Evolutionary conservation across 2,113 vertebrate species (phyloP).

Genomic region (Onychostruthus taczanowskii): DNA sequence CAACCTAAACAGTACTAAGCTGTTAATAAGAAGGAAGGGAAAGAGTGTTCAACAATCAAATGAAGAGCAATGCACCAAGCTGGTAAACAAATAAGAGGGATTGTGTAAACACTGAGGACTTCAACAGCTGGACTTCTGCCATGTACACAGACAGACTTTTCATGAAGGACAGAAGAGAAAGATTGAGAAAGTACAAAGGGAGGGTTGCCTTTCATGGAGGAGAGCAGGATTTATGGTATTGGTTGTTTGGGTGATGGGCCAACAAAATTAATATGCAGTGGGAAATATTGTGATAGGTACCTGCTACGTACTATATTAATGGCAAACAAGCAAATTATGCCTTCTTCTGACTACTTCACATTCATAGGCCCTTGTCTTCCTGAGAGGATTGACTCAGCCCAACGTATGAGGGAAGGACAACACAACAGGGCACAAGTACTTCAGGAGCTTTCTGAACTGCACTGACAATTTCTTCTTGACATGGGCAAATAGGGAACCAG

Average conservation of each 20-base stretch:
- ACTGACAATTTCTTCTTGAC: not conserved
- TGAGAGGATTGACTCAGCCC: not conserved
- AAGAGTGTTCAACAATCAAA: not conserved
- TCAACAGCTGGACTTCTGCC: not conserved
- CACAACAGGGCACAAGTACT: not conserved
- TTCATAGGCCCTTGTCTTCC: not conserved
- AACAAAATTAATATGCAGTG: not conserved
- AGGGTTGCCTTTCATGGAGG: not conserved
- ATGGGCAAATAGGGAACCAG: not conserved
- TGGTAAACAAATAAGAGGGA: not conserved
- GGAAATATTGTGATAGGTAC: not conserved
- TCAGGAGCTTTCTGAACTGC: not conserved
- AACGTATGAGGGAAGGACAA: not conserved
- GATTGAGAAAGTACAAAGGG: accelerated
- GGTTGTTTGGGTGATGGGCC: not conserved
- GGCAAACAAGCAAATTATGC: not conserved
- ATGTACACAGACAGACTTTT: not conserved
- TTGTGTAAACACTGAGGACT: not conserved
- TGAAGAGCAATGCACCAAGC: not conserved
- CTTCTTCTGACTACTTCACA: not conserved
- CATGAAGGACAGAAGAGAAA: not conserved
- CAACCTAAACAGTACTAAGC: not conserved
- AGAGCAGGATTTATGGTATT: not conserved
- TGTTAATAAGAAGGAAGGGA: not conserved
- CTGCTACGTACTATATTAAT: not conserved